These are phyloP conservation scores for Hippocampus barbouri DNA, from an alignment of 2,113 vertebrate genomes.

Conservation along the genomic window DNA sequence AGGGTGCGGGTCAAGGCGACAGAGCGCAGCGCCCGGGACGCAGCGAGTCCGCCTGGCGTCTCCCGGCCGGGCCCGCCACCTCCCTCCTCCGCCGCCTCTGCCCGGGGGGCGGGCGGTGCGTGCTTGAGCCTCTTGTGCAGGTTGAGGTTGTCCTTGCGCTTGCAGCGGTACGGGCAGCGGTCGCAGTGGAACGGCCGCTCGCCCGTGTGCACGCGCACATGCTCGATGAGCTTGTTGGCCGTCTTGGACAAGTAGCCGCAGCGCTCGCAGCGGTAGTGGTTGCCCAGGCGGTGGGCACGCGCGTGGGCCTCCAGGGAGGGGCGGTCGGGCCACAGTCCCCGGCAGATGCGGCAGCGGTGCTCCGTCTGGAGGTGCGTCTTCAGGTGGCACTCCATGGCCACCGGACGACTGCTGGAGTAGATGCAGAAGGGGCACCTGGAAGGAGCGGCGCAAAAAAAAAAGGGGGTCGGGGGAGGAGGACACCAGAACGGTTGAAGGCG, in stretches of 20 bases:
- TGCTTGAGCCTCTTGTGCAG: conserved; percentile 99
- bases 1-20: conserved; percentile 85
- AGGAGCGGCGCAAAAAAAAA: neutral
- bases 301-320: conserved; percentile 96
- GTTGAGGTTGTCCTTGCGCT: conserved; percentile 99
- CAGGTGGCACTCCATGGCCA: conserved; percentile 98
- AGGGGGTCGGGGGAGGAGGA: conserved; percentile 33
- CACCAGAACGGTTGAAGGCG: conserved; percentile 47
- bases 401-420: conserved; percentile 97
- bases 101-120: conserved; percentile 71
- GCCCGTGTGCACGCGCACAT: conserved; percentile 97
- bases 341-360: conserved; percentile 99
- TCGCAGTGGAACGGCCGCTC: conserved; percentile 99
- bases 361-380: conserved; percentile 99
- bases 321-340: conserved; percentile 92
- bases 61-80: conserved; percentile 71
- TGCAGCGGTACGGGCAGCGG: conserved; percentile 99
- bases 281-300: conserved; percentile 95
- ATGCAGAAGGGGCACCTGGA: conserved; percentile 97
- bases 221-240: conserved; percentile 99
- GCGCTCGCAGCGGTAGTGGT: conserved; percentile 99
- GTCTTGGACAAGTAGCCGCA: conserved; percentile 99
- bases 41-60: conserved; percentile 68
- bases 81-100: conserved; percentile 67
- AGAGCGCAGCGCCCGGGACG: conserved; percentile 95